Base-by-base conservation (phyloP, 2,113 vertebrate species). In the Melanerpes formicivorus region DNA sequence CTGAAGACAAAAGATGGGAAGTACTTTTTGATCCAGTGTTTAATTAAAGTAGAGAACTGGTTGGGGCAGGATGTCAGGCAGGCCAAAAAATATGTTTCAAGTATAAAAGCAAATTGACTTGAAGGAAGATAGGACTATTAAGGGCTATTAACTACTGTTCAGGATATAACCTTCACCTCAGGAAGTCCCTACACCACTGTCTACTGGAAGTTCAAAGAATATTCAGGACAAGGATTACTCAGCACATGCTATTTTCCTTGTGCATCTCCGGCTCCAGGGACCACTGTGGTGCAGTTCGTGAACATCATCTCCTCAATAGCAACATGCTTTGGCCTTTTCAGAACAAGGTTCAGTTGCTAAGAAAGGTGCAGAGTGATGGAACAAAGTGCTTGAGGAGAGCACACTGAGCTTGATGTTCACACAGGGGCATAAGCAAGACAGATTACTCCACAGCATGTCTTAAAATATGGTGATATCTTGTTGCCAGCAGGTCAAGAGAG, bases 91-190 rank as follows among this genome's bases (percentile, higher is more conserved):
- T 25, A 62, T 58, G 66, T 79, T 64, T 37, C 42, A 87, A 87
- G 42, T 55, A 3, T 82, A 87, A 79, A 74, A 30, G 72, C 60
- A 71, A 67, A n/a, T 2, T 37, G 55, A 54, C 1, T 56, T 48
- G 62, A 42, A 54, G 32, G 82, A 83, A 27, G 69, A 88, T 64
- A 62, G 13, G 65, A 64, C 56, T 37, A 67, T 76, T 77, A 91
- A 85, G 56, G 18, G 52, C 62, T 90, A 74, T 80, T 77, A 60
- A 85, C 85, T 25, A 5, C 17, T 71, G 46, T 46, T 88, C 72
- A 86, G 94, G 88, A 91, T 91, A 29, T 71, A 26, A 93, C 75
- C 90, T 94, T 91, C 87, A 85, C 91, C 79, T 85, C 27, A 9
- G 75, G 69, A 93, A 95, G 75, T 67, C 72, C 60, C 70, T 42